These are phyloP conservation scores for Dufourea novaeangliae DNA, from an alignment of 1,140 invertebrate genomes.

Conservation along the genomic window DNA sequence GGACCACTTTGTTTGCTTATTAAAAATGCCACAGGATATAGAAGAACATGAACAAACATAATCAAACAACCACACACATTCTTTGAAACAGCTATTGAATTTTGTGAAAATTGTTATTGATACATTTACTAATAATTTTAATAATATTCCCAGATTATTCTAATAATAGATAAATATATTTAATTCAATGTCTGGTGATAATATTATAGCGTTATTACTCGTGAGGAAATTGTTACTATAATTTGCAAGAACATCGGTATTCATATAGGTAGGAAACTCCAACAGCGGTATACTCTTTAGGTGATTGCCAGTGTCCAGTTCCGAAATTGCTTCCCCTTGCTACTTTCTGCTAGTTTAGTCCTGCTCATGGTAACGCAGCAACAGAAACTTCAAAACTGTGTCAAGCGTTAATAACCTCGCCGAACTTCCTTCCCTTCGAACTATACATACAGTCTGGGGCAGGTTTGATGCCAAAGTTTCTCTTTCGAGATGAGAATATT, in stretches of 20 bases:
- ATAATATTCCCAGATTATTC: no score
- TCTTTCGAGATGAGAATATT: slow-evolving; percentile 30
- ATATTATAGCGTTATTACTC: neutral
- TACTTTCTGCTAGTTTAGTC: slow-evolving; percentile 33
- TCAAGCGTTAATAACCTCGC: slow-evolving; percentile 48
- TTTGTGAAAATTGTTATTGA: no score
- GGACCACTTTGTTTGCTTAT: no score
- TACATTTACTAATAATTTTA: no score
- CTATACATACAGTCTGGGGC: slow-evolving; percentile 23
- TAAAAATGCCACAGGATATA: no score
- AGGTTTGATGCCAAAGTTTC: slow-evolving; percentile 40
- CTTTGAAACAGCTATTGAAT: no score
- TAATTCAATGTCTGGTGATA: neutral
- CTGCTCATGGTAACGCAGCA: slow-evolving; percentile 32
- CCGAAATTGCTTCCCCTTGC: slow-evolving; percentile 18
- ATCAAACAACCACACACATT: no score
- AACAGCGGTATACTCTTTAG: neutral
- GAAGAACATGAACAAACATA: no score
- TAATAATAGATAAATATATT: neutral
- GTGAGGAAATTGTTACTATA: neutral
- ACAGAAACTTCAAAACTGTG: slow-evolving; percentile 50
- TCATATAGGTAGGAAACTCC: neutral
- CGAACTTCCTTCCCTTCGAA: slow-evolving; percentile 45
- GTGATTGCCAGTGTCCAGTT: slow-evolving; percentile 43
- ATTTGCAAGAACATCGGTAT: neutral